phyloP scores from a whole-genome alignment of 2,888 invertebrate species.

The Microplitis manilae region DNA sequence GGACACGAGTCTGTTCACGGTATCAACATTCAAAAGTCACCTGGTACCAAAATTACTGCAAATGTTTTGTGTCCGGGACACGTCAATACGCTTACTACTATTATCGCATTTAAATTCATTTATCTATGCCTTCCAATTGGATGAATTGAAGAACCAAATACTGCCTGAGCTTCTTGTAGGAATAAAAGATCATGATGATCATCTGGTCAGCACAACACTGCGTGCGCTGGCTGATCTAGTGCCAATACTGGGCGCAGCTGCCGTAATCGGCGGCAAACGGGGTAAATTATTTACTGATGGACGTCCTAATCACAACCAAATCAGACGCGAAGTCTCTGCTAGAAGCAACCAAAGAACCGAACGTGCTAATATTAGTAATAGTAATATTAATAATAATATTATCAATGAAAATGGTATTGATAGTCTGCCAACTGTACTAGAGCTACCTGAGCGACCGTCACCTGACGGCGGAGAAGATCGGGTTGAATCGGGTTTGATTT shows the following conservation, averaged over 20 bases:
- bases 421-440: conserved; percentile 55
- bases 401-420: conserved; percentile 11
- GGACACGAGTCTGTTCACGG: conserved; percentile 78
- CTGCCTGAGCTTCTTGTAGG: conserved; percentile 92
- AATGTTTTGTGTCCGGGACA: conserved; percentile 89
- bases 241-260: conserved; percentile 86
- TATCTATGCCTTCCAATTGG: conserved; percentile 81
- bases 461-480: conserved; percentile 89
- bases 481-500: conserved; percentile 62
- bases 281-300: conserved; percentile 89
- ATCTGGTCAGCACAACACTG: conserved; percentile 85
- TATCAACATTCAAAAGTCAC: conserved; percentile 80
- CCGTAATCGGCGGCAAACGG: conserved; percentile 86
- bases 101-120: conserved; percentile 85
- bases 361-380: conserved; percentile 12
- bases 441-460: conserved; percentile 82
- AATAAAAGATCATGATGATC: conserved; percentile 89
- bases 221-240: conserved; percentile 87
- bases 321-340: conserved; percentile 53
- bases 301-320: conserved; percentile 76
- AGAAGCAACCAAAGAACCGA: conserved; percentile 29
- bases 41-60: conserved; percentile 84
- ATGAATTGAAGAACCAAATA: conserved; percentile 83
- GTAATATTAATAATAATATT: conserved; percentile 19
- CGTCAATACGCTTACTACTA: conserved; percentile 85